Evolutionary conservation across 2,113 vertebrate genomes (phyloP), one percentile per base, ranked within the genome.

Genomic region (Steatornis caripensis): DNA sequence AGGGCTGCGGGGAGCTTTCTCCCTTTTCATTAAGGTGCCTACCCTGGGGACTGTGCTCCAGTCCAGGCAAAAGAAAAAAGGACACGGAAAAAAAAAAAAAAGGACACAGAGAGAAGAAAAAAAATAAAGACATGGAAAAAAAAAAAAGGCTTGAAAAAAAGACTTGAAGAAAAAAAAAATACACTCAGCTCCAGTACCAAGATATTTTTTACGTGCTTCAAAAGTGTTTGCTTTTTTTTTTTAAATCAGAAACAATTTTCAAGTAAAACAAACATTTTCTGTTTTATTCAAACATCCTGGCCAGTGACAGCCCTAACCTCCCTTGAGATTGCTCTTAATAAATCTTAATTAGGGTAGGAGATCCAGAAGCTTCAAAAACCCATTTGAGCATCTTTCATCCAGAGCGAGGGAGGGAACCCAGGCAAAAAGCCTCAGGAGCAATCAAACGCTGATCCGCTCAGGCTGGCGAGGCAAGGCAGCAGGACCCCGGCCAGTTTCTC

Each of bases 1-100:
- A 20, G 18, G 2, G 1, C 57, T 16, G 5, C 57, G 11, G 18
- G 21, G n/a, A 19, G 15, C 1, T 41, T n/a, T 4, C 12, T 12
- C 29, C 5, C 6, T 66, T 49, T 13, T 36, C 27, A 5, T 41
- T 26, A 62, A 66, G 26, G 22, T 69, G 43, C 29, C 14, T 29
- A 7, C 27, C n/a, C 18, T 26, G 26, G 32, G 37, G 29, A 23
- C 20, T 24, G 30, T 21, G 45, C 54, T 62, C 49, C 57, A n/a
- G 27, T 45, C 34, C 21, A 22, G 27, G 34, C 6, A 19, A 43
- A n/a, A 19, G 36, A 10, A 15, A 22, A 22, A 12, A 36, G 21
- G 13, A 15, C 24, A 20, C 12, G 20, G 22, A 16, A 5, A 7
- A 9, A 10, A 5, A 34, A 26, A 8, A 22, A 24, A 27, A 26